Evolutionary conservation across 2,113 vertebrate genomes (phyloP), one percentile per base, ranked within the genome.

Genomic region (Sinocyclocheilus rhinocerous): DNA sequence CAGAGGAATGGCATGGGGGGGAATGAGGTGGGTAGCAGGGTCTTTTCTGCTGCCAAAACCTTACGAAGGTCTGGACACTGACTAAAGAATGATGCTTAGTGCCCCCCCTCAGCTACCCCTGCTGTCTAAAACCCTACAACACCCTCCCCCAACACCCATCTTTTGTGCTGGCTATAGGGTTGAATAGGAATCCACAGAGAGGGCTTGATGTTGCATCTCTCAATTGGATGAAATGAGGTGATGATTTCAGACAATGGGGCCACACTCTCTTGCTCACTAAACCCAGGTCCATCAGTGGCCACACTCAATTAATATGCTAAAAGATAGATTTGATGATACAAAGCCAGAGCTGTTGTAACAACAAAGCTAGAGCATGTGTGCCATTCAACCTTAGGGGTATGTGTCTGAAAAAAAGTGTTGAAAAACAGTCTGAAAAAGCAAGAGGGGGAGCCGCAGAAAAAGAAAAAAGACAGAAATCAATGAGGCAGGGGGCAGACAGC

Each of bases 281-380:
- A 91, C 90, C 90, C 87, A 90, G 88, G 89, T 92, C 85, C 85
- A 92, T 92, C 93, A 90, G 88, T 95, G 91, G 91, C 91, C 91
- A 91, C 93, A 95, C 92, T 97, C 93, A 94, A 96, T 97, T 96
- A 95, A 94, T 95, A 95, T 96, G 94, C 95, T 95, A 94, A 94
- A 92, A 95, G 93, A 94, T 92, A 92, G 93, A 33, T 33, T 33
- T 33, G 0, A 33, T 93, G 93, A 93, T 93, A 94, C 93, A 93
- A 94, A 94, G 94, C 93, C 29, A 93, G 93, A 94, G 94, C 94
- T 95, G 93, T 92, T 94, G 93, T 90, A 91, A 89, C 92, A 93
- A 94, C 94, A 95, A 95, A 95, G 94, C 87, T 85, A 50, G 88
- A 91, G 92, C 95, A 92, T 91, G 94, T 94, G 92, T 89, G 87